Conservation (phyloP, 2,888 invertebrate species). For the Galeopsomyia nigrocyanea region DNA sequence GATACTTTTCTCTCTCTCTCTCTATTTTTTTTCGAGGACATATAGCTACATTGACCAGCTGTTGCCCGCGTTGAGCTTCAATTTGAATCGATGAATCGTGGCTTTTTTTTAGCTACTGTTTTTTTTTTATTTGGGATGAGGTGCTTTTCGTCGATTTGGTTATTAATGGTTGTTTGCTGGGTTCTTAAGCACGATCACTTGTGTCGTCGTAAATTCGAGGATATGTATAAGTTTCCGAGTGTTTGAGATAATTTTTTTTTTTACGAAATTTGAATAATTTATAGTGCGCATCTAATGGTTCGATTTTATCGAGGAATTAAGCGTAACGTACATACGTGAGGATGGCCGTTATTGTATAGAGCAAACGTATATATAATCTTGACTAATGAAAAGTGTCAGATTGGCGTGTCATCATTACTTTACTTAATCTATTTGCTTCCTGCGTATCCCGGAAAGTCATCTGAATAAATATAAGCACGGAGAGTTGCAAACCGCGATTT, state of each 20-base stretch:
- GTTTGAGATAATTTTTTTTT: neutral
- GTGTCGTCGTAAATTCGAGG: neutral
- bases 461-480: too few species aligned
- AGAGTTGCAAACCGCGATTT: too few species aligned
- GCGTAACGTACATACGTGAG: neutral
- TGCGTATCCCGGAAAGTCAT: too few species aligned
- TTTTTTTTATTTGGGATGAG: too few species aligned
- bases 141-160: too few species aligned
- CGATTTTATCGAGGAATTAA: neutral
- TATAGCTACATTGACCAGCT: slow-evolving; percentile 30
- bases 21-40: neutral
- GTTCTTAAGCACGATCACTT: too few species aligned
- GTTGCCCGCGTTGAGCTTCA: slow-evolving; percentile 6
- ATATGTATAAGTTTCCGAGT: neutral
- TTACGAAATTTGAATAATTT: neutral
- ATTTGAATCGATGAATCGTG: slow-evolving; percentile 41
- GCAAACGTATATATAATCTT: neutral
- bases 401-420: neutral
- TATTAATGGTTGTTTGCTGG: too few species aligned
- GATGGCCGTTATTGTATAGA: neutral
- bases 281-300: neutral
- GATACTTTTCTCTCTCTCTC: too few species aligned
- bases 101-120: neutral
- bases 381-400: slow-evolving; percentile 12
- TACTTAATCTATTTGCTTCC: too few species aligned